Base-by-base conservation (phyloP, 1,140 invertebrate species). In the Drosophila santomea region DNA sequence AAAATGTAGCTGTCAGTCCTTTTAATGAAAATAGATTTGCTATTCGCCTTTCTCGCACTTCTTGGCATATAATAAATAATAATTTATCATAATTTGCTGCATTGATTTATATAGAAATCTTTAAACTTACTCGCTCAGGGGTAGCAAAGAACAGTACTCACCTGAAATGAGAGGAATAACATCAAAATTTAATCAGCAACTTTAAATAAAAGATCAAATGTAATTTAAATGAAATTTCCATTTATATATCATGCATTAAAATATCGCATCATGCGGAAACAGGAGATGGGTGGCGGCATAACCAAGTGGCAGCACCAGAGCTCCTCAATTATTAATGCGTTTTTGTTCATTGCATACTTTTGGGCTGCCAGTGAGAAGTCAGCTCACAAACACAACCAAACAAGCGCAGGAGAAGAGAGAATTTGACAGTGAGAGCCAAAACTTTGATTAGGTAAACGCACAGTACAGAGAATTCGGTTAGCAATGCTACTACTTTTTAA, bases 271-370 rank as follows among this genome's bases (percentile, higher is more conserved):
- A 44, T 28, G 55, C 14, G 15, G 62, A 62, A 36, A 38, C 35
- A 38, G 15, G 12, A 38, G 28, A 44, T 15, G 56, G 35, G 14
- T 14, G 25, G 44, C 28, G 41, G 61, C 41, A 45, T 17, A 50
- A 28, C 25, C 39, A 74, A 74, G 71, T 74, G 71, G 72, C 64
- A 71, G 72, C 73, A 47, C 72, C 80, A 74, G 74, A 82, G 83
- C 69, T 64, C 59, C 66, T 88, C 64, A 88, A 88, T 84, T 89
- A 88, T 88, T 88, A 89, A 88, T 84, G 83, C 67, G 80, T 66
- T 88, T 80, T 71, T 89, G 80, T 76, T 89, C 83, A 77, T 71
- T 89, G 83, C 83, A 88, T 89, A 88, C 83, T 88, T 88, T 89
- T 58, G 71, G 83, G 84, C 80, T 77, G 79, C 62, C 80, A 71